A percentile compares a stretch with the other conserved stretches of the same genome.
These are phyloP conservation scores for Gortyna flavago DNA, from an alignment of 2,888 invertebrate genomes.

Conservation along the genomic window DNA sequence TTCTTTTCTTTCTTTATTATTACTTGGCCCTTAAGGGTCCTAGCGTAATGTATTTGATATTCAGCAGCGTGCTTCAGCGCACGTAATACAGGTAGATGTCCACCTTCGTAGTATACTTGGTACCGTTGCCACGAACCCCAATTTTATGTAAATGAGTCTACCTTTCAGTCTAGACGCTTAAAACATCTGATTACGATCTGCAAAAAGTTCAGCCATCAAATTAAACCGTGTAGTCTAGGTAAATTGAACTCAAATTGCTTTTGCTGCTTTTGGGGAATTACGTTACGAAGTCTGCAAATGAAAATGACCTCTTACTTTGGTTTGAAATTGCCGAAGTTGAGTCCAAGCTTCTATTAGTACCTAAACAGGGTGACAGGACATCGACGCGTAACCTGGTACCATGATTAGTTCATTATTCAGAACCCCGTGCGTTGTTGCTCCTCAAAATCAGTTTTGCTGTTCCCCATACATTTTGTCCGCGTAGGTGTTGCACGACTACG, in stretches of 20 bases:
- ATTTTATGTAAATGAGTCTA: slow-evolving; percentile 47
- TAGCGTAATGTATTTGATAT: slow-evolving; percentile 39
- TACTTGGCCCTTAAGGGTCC: no score
- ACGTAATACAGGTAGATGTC: background rate
- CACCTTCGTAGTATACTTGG: background rate
- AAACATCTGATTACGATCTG: slow-evolving; percentile 51
- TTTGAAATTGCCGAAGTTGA: background rate
- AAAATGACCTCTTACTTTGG: background rate
- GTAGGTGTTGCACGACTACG: no score
- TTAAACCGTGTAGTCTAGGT: slow-evolving; percentile 33
- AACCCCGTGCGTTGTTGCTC: background rate
- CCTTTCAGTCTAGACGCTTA: slow-evolving; percentile 54
- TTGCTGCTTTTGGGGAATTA: slow-evolving; percentile 21
- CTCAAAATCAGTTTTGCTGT: no score
- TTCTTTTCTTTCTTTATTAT: no score
- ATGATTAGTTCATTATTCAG: background rate
- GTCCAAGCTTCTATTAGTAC: background rate
- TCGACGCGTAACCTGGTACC: background rate
- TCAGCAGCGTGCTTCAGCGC: slow-evolving; percentile 4
- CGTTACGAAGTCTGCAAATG: slow-evolving; percentile 2
- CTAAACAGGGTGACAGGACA: background rate
- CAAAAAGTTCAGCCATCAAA: slow-evolving; percentile 34
- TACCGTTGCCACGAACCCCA: slow-evolving; percentile 40
- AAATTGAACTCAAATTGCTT: slow-evolving; percentile 29
- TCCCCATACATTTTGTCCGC: no score